Evolutionary conservation across 2,797 vertebrate genomes (phyloP), one percentile per base, ranked within the genome.

Genomic region (Percopsis omiscomaycus): DNA sequence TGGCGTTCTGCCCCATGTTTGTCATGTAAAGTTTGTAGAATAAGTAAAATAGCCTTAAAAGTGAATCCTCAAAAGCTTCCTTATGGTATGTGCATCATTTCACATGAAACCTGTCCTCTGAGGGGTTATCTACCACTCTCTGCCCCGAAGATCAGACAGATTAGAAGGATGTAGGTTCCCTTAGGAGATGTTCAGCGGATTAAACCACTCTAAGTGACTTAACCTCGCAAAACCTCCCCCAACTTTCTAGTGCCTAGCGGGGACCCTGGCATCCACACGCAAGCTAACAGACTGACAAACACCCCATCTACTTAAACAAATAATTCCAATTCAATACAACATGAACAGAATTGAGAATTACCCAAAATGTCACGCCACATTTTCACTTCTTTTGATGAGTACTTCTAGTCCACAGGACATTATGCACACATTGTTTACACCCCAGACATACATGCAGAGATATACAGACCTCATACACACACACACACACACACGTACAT

Each of bases 161-260:
- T 89, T 88, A 86, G 68, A 69, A 66, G 75, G 86, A 87, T 84
- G 60, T 77, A 80, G 64, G 73, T 77, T 88, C 74, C 84, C 77
- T 88, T 78, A 80, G 73, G 73, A 85, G 71, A 67, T 71, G 55
- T 70, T 71, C 51, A 64, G 27, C 78, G 79, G 83, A 84, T 84
- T 86, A 89, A 63, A 78, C 44, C 66, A 66, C 80, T 74, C 57
- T 61, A 80, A 86, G 73, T 55, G 48, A 77, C 79, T 81, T 81
- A 83, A 55, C 77, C 73, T 81, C 45, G 81, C 67, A 83, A 49
- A 57, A 82, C 73, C 58, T 67, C 14, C 5, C 37, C 67, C 58
- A 74, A 51, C 62, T 22, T 1, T 68, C 50, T 72, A 68, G 47
- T 71, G 73, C 56, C 46, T 16, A 1, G 15, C 5, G n/a, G n/a